Percentiles rank a stretch among this genome's conserved stretches.
These are phyloP conservation scores for Anorthoa munda DNA, from an alignment of 2,888 invertebrate genomes.

Conservation along the genomic window DNA sequence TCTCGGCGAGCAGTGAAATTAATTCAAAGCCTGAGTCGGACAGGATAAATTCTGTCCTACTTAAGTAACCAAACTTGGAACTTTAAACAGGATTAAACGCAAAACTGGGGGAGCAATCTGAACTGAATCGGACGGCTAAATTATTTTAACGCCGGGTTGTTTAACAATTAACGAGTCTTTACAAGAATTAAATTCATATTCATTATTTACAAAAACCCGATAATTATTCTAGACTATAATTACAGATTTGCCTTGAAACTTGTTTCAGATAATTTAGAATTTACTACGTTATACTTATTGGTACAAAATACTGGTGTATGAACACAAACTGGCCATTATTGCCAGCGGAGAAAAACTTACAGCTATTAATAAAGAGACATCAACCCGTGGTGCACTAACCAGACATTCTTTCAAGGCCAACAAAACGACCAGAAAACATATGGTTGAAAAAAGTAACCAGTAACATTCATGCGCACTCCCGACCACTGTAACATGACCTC, in stretches of 20 bases:
- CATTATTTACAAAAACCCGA: constrained; percentile 24
- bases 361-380: constrained; percentile 83
- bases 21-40: constrained; percentile 26
- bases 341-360: constrained; percentile 70
- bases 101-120: constrained; percentile 43
- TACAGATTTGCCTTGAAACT: constrained; percentile 22
- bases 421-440: constrained; percentile 89
- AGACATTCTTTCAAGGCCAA: constrained; percentile 88
- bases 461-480: constrained; percentile 71
- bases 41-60: constrained; percentile 45
- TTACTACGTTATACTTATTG: constrained; percentile 17
- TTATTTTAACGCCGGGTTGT: constrained; percentile 42
- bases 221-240: constrained; percentile 10
- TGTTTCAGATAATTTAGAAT: constrained; percentile 33
- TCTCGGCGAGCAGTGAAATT: constrained; percentile 9
- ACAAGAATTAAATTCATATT: constrained; percentile 37
- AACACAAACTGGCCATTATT: constrained; percentile 55
- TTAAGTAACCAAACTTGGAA: constrained; percentile 50
- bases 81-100: constrained; percentile 54
- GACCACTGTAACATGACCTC: constrained; percentile 77
- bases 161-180: constrained; percentile 31
- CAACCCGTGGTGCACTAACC: constrained; percentile 83
- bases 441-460: constrained; percentile 86
- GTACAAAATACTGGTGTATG: constrained; percentile 49
- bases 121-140: constrained; percentile 50